These are phyloP conservation scores for Adineta ricciae DNA, from an alignment of 2,888 invertebrate species.

Conservation along the genomic window DNA sequence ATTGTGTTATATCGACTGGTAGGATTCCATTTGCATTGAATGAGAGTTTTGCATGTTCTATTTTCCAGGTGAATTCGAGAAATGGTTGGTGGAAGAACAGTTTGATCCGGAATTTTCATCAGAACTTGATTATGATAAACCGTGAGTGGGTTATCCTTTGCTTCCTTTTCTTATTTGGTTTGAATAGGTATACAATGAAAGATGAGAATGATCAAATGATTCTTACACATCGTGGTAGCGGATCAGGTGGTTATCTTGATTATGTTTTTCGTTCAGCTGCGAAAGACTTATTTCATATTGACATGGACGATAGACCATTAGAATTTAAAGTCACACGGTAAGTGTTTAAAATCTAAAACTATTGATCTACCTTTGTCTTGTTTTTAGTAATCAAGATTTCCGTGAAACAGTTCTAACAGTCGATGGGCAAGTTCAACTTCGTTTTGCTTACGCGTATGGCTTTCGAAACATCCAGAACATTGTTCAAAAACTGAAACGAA, in stretches of 20 bases:
- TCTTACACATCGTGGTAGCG: slow-evolving; percentile 58
- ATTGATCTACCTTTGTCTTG: no score
- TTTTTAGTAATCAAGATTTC: slow-evolving; percentile 74
- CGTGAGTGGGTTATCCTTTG: slow-evolving; percentile 45
- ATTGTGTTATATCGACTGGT: slow-evolving; percentile 93
- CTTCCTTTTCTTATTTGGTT: background rate
- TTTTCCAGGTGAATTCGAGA: background rate
- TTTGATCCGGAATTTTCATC: background rate
- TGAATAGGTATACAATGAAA: slow-evolving; percentile 23
- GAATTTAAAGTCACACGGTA: slow-evolving; percentile 31
- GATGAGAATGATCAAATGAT: slow-evolving; percentile 30
- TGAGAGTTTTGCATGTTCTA: no score
- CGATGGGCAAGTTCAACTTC: slow-evolving; percentile 57
- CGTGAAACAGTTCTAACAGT: slow-evolving; percentile 68
- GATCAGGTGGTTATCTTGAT: slow-evolving; percentile 86
- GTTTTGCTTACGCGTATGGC: slow-evolving; percentile 59
- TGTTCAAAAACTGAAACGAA: slow-evolving; percentile 83
- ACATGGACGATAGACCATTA: slow-evolving; percentile 25
- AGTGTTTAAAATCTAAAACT: no score
- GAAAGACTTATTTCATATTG: slow-evolving; percentile 60
- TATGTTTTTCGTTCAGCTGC: slow-evolving; percentile 72
- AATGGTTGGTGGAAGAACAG: slow-evolving; percentile 46
- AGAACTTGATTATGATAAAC: slow-evolving; percentile 53
- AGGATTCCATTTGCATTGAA: slow-evolving; percentile 35
- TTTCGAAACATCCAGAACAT: slow-evolving; percentile 95